Evolutionary conservation across 1,140 invertebrate genomes (phyloP).

Genomic region (Tribolium madens): DNA sequence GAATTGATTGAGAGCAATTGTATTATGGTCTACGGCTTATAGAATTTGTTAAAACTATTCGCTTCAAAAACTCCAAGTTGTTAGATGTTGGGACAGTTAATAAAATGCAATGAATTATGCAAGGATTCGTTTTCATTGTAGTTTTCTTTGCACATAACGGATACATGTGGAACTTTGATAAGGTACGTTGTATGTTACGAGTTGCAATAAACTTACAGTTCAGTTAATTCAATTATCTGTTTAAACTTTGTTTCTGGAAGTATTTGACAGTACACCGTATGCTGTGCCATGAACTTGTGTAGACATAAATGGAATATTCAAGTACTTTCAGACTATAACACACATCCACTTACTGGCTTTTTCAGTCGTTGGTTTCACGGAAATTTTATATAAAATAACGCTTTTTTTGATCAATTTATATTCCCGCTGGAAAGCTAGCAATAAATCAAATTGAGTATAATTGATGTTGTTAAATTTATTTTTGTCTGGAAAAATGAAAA

Average conservation of each 20-base stretch:
- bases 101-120: background rate
- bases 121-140: conserved; percentile 11
- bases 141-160: background rate
- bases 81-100: background rate
- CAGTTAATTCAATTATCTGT: conserved; percentile 38
- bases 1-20: conserved; percentile 24
- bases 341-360: conserved; percentile 11
- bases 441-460: conserved; percentile 18
- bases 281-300: conserved; percentile 37
- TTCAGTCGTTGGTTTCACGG: background rate
- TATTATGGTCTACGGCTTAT: background rate
- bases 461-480: conserved; percentile 19
- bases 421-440: background rate
- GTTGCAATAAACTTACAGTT: conserved; percentile 41
- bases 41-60: conserved; percentile 28
- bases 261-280: conserved; percentile 41
- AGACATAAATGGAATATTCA: conserved; percentile 42
- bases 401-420: conserved; percentile 9
- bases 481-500: conserved; percentile 3
- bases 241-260: conserved; percentile 40
- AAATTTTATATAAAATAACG: background rate
- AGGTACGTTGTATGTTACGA: conserved; percentile 25
- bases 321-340: conserved; percentile 19
- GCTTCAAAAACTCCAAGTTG: background rate
- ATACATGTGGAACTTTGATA: conserved; percentile 26